Evolutionary conservation across 2,888 invertebrate genomes (phyloP), one percentile per base, ranked within the genome.

Genomic region (Pandemis cinnamomeana): DNA sequence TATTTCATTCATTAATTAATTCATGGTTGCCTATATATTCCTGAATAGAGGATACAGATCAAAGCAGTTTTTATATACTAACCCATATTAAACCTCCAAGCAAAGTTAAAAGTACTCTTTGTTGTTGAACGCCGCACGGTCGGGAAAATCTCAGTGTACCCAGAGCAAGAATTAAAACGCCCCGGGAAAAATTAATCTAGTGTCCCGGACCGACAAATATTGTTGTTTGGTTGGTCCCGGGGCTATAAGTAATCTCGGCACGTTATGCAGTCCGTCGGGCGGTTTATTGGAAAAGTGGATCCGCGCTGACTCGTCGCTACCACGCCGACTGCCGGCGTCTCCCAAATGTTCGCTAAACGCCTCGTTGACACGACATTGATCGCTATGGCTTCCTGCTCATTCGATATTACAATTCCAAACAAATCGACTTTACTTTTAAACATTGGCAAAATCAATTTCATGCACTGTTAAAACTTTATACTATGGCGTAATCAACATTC

Each of bases 161-260:
- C 67, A 60, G 67, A 71, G 71, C 55, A 73, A 70, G 71, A 74
- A 74, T 74, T 74, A 85, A 88, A 91, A 88, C 85, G 89, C 89
- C 89, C 78, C 84, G 83, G 88, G 90, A 91, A 91, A 92, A 92
- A 91, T 90, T 91, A 91, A 92, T 91, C 89, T 90, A 86, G 87
- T 89, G 89, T 87, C 88, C 87, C 87, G 86, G 84, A 82, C 88
- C 87, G 86, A 85, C 91, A 91, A 92, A 91, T 91, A 91, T 91
- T 91, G 89, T 92, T 91, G 91, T 92, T 91, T 91, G 91, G 88
- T 85, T 83, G 82, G 84, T 86, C 86, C 86, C 84, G 86, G 80
- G 87, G 89, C 89, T 88, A 89, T 91, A 90, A 91, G 91, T 91
- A 92, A 92, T 92, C 91, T 87, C 87, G 84, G 89, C 89, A 89